A percentile compares a stretch with the other conserved stretches of the same genome.
Conservation (phyloP, 2,797 vertebrate species). For the Merluccius polli region DNA sequence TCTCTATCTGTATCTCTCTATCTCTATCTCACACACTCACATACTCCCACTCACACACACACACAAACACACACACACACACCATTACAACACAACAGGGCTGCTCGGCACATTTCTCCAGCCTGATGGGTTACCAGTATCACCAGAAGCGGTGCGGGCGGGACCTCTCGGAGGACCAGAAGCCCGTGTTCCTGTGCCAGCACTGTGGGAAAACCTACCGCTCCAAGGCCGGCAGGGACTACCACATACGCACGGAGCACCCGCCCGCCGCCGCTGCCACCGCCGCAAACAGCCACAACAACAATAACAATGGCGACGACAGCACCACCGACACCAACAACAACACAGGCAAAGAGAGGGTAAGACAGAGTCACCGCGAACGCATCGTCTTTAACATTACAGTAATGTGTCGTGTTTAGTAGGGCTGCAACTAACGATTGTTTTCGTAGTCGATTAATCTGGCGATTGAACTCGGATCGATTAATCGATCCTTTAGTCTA, state of each 20-base stretch:
- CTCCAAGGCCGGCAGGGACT: constrained; percentile 91
- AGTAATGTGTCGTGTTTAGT: background rate
- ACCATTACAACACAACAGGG: constrained; percentile 64
- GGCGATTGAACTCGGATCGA: no score
- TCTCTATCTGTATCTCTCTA: no score
- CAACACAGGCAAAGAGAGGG: constrained; percentile 65
- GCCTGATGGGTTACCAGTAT: constrained; percentile 96
- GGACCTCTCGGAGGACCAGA: constrained; percentile 81
- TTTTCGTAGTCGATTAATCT: no score
- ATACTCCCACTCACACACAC: constrained; percentile 8
- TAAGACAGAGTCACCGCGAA: constrained; percentile 22
- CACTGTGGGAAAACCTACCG: constrained; percentile 90
- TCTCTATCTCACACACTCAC: constrained; percentile 11
- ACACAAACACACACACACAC: constrained; percentile 25
- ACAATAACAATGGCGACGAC: constrained; percentile 30
- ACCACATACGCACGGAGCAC: constrained; percentile 81
- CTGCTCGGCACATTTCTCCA: constrained; percentile 90
- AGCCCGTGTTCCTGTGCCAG: constrained; percentile 84
- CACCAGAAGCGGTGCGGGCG: constrained; percentile 92
- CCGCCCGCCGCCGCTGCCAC: constrained; percentile 33
- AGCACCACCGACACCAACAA: constrained; percentile 60
- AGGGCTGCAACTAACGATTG: no score
- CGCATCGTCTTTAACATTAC: background rate
- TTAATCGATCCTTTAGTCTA: no score
- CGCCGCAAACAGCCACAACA: constrained; percentile 27